These are phyloP conservation scores for Phortica okadai DNA, from an alignment of 2,888 invertebrate species.

Conservation along the genomic window DNA sequence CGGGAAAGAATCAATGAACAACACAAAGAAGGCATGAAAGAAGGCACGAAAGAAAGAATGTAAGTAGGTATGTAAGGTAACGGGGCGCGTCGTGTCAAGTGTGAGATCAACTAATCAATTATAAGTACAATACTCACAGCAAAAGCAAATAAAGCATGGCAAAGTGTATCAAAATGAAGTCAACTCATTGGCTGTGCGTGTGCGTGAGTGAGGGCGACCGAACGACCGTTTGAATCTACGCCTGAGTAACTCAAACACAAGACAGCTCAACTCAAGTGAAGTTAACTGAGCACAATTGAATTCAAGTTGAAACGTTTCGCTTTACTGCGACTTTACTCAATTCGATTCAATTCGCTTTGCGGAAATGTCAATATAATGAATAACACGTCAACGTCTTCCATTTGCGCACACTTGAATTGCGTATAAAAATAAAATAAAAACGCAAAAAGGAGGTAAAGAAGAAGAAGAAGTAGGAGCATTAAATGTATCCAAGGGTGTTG, in stretches of 20 bases:
- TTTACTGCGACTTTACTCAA: no score
- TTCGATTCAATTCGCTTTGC: constrained; percentile 28
- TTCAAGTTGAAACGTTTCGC: neutral
- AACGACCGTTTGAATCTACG: neutral
- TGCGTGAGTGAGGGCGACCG: neutral
- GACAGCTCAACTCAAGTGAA: neutral
- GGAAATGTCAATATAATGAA: constrained; percentile 68
- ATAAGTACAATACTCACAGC: constrained; percentile 58
- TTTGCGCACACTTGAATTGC: constrained; percentile 6
- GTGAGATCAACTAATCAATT: constrained; percentile 62
- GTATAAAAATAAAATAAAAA: neutral
- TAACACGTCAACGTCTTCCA: neutral
- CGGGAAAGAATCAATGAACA: constrained; percentile 23
- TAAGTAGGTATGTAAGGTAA: neutral
- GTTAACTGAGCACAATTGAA: constrained; percentile 1
- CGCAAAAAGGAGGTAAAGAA: no score
- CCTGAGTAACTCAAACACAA: neutral
- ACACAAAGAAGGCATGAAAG: constrained; percentile 10
- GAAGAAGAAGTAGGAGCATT: no score
- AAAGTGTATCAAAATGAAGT: neutral
- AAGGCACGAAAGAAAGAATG: constrained; percentile 15
- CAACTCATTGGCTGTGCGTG: neutral
- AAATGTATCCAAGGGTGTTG: no score
- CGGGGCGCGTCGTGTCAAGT: neutral
- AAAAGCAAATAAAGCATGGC: constrained; percentile 14